A percentile compares a stretch with the other conserved stretches of the same genome.
Evolutionary conservation across 2,113 vertebrate species (phyloP).

Genomic region (Podarcis cretensis): DNA sequence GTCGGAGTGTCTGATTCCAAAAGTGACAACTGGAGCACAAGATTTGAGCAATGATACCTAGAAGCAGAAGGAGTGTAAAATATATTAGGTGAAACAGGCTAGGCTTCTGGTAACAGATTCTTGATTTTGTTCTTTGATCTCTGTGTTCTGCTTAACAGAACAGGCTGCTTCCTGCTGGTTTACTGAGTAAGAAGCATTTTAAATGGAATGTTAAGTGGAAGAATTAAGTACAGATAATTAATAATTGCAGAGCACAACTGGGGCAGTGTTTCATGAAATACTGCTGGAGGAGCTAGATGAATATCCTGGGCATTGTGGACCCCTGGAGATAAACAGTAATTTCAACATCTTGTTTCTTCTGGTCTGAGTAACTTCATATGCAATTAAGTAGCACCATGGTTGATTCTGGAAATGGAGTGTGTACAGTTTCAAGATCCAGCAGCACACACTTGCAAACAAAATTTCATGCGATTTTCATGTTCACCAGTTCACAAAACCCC

Average conservation of each 20-base stretch:
- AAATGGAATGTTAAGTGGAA: not conserved
- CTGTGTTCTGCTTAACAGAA: not conserved
- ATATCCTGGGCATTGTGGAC: not conserved
- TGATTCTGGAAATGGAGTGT: not conserved
- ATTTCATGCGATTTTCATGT: not conserved
- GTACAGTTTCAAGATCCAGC: not conserved
- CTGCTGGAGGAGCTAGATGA: not conserved
- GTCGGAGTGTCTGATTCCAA: conserved; percentile 71
- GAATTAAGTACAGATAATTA: not conserved
- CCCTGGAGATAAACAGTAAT: not conserved
- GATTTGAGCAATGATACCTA: conserved; percentile 50
- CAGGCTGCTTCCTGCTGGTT: not conserved
- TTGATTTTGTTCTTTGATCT: not conserved
- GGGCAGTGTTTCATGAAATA: not conserved
- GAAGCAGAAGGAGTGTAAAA: not conserved
- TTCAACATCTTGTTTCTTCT: not conserved
- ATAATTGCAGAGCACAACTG: not conserved
- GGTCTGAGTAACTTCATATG: not conserved
- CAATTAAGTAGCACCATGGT: not conserved
- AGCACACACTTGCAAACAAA: not conserved
- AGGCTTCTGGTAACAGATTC: not conserved
- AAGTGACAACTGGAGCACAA: conserved; percentile 50
- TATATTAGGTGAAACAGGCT: not conserved
- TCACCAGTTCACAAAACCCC: not conserved
- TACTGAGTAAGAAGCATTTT: not conserved